These are phyloP conservation scores for Tinea semifulvella DNA, from an alignment of 2,888 invertebrate genomes.

Conservation along the genomic window DNA sequence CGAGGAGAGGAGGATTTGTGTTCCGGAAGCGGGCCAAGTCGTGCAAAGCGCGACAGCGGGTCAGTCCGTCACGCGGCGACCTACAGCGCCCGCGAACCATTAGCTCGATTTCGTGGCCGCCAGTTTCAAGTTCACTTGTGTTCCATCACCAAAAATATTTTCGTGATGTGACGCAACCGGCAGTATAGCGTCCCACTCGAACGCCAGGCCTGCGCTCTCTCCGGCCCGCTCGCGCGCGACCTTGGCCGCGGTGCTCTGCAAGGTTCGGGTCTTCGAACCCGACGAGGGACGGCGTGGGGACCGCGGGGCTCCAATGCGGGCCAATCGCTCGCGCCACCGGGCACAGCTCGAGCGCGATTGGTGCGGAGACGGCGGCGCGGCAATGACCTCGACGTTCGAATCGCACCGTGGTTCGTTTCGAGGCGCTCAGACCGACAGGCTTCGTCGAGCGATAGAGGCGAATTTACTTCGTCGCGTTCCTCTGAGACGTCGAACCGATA, in stretches of 20 bases:
- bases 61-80: conserved; percentile 56
- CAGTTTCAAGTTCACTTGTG: conserved; percentile 59
- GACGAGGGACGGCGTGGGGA: conserved; percentile 39
- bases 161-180: conserved; percentile 62
- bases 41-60: conserved; percentile 36
- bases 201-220: conserved; percentile 34
- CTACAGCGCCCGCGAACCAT: conserved; percentile 51
- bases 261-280: conserved; percentile 86
- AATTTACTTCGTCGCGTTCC: conserved; percentile 50
- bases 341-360: conserved; percentile 60
- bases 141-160: conserved; percentile 67
- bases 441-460: conserved; percentile 57
- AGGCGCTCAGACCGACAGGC: conserved; percentile 60
- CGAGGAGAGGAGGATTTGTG: conserved; percentile 26
- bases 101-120: conserved; percentile 50
- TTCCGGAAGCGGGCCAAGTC: conserved; percentile 36
- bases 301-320: conserved; percentile 44
- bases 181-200: conserved; percentile 47
- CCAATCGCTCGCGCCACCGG: conserved; percentile 55
- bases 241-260: conserved; percentile 87
- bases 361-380: conserved; percentile 65
- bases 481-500: conserved; percentile 49
- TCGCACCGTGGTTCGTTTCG: conserved; percentile 75
- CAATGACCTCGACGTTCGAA: conserved; percentile 87
- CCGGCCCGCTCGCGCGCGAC: conserved; percentile 68